Percentiles rank a stretch among this genome's conserved stretches.
phyloP scores from a whole-genome alignment of 2,797 vertebrate species.

The Sebastes baramenuke region DNA sequence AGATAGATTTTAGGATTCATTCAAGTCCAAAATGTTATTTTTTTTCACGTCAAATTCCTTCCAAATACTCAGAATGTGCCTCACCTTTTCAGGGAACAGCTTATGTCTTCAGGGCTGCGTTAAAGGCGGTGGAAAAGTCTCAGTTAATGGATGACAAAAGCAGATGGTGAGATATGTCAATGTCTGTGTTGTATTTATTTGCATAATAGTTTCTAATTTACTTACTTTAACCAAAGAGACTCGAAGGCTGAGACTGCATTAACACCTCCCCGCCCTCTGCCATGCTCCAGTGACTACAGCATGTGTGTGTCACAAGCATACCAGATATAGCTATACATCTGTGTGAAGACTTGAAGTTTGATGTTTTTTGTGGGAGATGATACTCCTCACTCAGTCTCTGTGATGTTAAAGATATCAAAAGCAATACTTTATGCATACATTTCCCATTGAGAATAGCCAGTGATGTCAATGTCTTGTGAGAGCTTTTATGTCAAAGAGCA shows the following conservation, averaged over 20 bases:
- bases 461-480: background rate
- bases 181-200: constrained; percentile 21
- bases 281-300: constrained; percentile 29
- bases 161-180: background rate
- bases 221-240: constrained; percentile 20
- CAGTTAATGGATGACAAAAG: background rate
- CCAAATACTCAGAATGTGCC: background rate
- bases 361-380: background rate
- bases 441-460: background rate
- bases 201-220: constrained; percentile 45
- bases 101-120: background rate
- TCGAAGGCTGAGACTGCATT: background rate
- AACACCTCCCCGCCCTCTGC: constrained; percentile 6
- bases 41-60: background rate
- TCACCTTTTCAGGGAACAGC: constrained; percentile 28
- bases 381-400: background rate
- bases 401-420: background rate
- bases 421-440: background rate
- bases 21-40: background rate
- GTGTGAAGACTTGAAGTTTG: background rate
- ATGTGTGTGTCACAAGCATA: background rate
- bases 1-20: background rate
- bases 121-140: background rate
- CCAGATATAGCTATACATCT: background rate
- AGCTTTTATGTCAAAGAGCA: background rate